Evolutionary conservation across 2,797 vertebrate genomes (phyloP), one percentile per base, ranked within the genome.

Genomic region (Silurus aristotelis): DNA sequence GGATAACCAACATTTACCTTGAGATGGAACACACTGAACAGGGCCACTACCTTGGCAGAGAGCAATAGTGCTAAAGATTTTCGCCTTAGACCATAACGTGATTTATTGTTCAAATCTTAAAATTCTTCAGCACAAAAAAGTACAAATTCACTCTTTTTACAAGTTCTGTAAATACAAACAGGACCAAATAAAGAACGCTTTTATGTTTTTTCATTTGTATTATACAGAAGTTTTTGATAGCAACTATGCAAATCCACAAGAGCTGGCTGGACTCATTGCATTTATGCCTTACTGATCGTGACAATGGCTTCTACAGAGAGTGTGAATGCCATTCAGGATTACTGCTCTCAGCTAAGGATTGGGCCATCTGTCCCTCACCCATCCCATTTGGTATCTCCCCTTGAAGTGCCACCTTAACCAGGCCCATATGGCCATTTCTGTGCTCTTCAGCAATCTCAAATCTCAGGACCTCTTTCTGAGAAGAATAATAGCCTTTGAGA

Each of bases 391-490:
- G 89, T 79, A 87, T 84, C 31, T 91, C 83, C 77, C 87, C 90
- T 91, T 91, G 88, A 89, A 84, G 64, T 79, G 90, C 86, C 91
- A 92, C 91, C 90, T 93, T 90, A 85, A 70, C 89, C 85, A 87
- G 0, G 89, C 82, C 91, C 92, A 92, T 92, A 90, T 93, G 93
- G 90, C 83, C 73, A 72, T 84, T n/a, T 76, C 82, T 73, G 86
- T 89, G 89, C 89, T 89, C 87, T 75, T 80, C 52, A 81, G 68
- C 60, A 31, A 61, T 79, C 82, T 84, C 75, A 38, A 80, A 75
- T 87, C 48, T 85, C 80, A 77, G 75, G 20, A 71, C 68, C 43
- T 43, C 56, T 84, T 73, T 75, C n/a, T 17, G 68, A 31, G 73
- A 72, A 66, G 70, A 73, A 84, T 75, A 87, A 76, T 67, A 80